Conservation (phyloP, 2,113 vertebrate species). For the Neogale vison region DNA sequence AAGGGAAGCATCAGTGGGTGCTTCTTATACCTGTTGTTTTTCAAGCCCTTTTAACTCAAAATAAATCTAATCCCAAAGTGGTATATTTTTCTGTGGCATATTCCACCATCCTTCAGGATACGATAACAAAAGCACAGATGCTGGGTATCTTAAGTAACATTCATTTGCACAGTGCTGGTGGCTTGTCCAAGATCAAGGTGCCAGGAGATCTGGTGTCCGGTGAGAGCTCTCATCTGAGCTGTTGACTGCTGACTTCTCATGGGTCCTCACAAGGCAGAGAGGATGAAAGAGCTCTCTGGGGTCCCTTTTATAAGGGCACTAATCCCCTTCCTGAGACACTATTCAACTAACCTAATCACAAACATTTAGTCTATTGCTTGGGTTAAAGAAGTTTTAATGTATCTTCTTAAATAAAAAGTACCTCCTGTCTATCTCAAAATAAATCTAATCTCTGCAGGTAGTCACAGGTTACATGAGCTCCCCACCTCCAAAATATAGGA, state of each 20-base stretch:
- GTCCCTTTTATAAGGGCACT: not conserved
- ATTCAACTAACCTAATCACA: not conserved
- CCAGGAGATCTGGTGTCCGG: not conserved
- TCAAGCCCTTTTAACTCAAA: not conserved
- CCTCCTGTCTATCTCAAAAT: not conserved
- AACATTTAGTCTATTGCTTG: not conserved
- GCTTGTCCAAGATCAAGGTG: not conserved
- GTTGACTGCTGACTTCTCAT: not conserved
- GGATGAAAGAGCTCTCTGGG: not conserved
- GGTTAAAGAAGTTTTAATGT: not conserved
- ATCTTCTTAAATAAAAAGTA: constrained; percentile 21
- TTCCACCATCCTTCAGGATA: not conserved
- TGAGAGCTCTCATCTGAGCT: not conserved
- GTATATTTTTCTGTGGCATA: not conserved
- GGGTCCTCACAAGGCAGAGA: not conserved
- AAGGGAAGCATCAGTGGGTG: not conserved
- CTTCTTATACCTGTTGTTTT: not conserved
- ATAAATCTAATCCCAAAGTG: not conserved
- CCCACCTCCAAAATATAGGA: not conserved
- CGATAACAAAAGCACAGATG: not conserved
- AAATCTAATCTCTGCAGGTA: not conserved
- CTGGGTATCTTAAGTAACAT: not conserved
- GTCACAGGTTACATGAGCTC: not conserved
- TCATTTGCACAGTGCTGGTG: not conserved
- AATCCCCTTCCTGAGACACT: not conserved